Evolutionary conservation across 2,888 invertebrate species (phyloP).

Genomic region (Pollenia labialis): DNA sequence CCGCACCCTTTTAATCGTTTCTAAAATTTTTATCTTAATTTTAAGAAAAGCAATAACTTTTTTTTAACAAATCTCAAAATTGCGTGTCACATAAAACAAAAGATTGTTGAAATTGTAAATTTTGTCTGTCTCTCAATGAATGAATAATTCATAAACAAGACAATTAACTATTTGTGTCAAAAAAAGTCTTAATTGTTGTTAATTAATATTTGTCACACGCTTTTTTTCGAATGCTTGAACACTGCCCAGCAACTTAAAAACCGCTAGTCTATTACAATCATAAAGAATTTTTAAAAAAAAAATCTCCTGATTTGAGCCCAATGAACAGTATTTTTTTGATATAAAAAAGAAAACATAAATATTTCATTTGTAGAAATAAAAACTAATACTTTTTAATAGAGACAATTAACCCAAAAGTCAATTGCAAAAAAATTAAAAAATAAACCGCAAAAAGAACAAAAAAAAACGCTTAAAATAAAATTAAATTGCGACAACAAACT

Average conservation of each 20-base stretch:
- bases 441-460: slow-evolving; percentile 30
- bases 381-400: slow-evolving; percentile 74
- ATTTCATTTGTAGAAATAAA: slow-evolving; percentile 55
- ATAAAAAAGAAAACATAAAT: slow-evolving; percentile 52
- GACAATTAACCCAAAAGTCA: slow-evolving; percentile 76
- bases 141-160: slow-evolving; percentile 69
- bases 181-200: slow-evolving; percentile 69
- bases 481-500: slow-evolving; percentile 3
- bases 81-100: slow-evolving; percentile 10
- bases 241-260: neutral
- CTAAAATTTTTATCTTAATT: neutral
- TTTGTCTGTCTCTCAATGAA: slow-evolving; percentile 26
- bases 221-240: slow-evolving; percentile 44
- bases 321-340: slow-evolving; percentile 40
- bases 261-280: neutral
- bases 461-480: slow-evolving; percentile 4
- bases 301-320: slow-evolving; percentile 52
- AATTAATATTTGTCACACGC: slow-evolving; percentile 73
- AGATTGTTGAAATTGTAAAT: slow-evolving; percentile 17
- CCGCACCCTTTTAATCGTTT: too few relatives aligned
- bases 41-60: neutral
- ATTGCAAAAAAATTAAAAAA: slow-evolving; percentile 65
- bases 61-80: neutral
- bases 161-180: slow-evolving; percentile 69
- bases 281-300: slow-evolving; percentile 43